These are phyloP conservation scores for Eulemur coronatus DNA, from an alignment of 2,797 vertebrate genomes.

Conservation along the genomic window DNA sequence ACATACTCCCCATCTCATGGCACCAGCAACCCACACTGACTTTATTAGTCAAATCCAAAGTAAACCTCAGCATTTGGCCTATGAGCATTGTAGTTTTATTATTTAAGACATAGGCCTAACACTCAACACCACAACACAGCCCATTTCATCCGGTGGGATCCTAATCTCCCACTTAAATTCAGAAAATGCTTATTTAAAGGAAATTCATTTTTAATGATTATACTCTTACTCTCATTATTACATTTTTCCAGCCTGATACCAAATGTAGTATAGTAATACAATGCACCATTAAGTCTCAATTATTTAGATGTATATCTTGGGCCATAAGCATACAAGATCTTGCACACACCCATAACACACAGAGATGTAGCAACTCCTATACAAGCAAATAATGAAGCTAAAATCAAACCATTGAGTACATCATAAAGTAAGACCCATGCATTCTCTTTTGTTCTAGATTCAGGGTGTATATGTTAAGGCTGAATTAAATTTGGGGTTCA, in stretches of 20 bases:
- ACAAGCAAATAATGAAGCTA: neutral
- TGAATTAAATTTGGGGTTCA: conserved; percentile 1
- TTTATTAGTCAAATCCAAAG: neutral
- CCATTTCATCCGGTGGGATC: neutral
- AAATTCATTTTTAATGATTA: conserved; percentile 47
- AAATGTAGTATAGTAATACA: conserved; percentile 25
- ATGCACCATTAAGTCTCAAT: conserved; percentile 42
- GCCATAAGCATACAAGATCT: neutral
- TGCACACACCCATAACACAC: neutral
- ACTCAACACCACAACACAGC: neutral
- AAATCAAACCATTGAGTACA: neutral
- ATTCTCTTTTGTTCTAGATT: neutral
- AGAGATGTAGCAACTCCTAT: neutral
- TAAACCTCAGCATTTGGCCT: neutral
- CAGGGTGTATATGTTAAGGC: neutral
- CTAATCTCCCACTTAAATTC: neutral
- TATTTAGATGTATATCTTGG: neutral
- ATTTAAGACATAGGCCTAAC: neutral
- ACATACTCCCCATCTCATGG: neutral
- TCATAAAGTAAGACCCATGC: neutral
- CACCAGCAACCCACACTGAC: neutral
- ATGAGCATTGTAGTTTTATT: neutral
- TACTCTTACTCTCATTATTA: conserved; percentile 21
- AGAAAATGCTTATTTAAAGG: conserved; percentile 51
- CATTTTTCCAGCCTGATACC: conserved; percentile 10